These are phyloP conservation scores for Panthera uncia DNA, from an alignment of 2,113 vertebrate species.

Conservation along the genomic window DNA sequence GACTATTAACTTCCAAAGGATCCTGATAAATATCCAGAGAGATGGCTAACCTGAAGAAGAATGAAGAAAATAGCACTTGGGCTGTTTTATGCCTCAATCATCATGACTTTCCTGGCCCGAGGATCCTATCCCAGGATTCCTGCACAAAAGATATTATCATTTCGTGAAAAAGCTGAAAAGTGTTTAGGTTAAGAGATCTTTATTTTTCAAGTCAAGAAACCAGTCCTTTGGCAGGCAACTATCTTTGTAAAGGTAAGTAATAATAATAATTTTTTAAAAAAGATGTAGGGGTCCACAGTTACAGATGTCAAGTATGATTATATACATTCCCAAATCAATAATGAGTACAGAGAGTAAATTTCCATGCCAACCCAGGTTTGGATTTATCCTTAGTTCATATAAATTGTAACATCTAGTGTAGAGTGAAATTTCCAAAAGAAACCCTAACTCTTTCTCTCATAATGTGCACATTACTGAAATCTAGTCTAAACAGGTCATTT, in stretches of 20 bases:
- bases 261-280: neutral
- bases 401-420: neutral
- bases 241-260: neutral
- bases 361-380: neutral
- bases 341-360: neutral
- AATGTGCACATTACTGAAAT: neutral
- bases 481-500: neutral
- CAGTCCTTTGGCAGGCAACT: neutral
- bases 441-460: neutral
- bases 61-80: neutral
- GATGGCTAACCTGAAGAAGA: neutral
- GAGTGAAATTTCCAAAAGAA: neutral
- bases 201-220: conserved; percentile 27
- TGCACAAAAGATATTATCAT: neutral
- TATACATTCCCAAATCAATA: neutral
- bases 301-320: neutral
- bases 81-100: neutral
- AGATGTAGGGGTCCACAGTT: neutral
- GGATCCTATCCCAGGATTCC: neutral
- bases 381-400: neutral
- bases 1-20: neutral
- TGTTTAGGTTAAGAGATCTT: neutral
- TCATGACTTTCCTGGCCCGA: neutral
- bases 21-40: neutral
- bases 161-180: neutral